phyloP scores from a whole-genome alignment of 1,140 invertebrate genomes.

The Catajapyx aquilonaris region DNA sequence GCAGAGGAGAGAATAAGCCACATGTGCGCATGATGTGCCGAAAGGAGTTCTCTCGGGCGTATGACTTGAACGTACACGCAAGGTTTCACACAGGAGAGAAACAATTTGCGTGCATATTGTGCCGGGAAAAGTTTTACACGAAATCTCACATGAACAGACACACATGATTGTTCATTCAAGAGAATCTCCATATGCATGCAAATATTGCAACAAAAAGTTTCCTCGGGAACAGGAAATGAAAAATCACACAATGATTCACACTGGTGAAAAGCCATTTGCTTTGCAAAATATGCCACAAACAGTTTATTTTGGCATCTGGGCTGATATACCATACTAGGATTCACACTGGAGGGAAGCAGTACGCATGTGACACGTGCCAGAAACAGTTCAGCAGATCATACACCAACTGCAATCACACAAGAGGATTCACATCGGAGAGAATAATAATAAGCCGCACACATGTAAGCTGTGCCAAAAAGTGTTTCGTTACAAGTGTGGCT shows the following conservation, averaged over 20 bases:
- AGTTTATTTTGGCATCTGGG: not conserved
- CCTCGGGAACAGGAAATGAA: not conserved
- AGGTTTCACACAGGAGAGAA: not conserved
- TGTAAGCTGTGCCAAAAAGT: too few relatives aligned
- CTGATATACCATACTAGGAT: not conserved
- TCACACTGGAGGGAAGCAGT: not conserved
- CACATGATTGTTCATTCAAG: not conserved
- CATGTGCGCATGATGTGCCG: too few relatives aligned
- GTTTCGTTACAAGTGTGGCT: too few relatives aligned
- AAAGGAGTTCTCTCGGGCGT: too few relatives aligned
- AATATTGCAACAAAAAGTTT: not conserved
- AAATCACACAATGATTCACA: slow-evolving; percentile 3
- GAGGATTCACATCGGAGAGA: too few relatives aligned
- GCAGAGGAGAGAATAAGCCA: too few relatives aligned
- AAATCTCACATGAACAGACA: not conserved
- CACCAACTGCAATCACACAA: too few relatives aligned
- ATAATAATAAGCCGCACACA: too few relatives aligned
- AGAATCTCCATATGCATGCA: not conserved
- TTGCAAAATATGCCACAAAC: slow-evolving; percentile 1
- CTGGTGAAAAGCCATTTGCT: slow-evolving; percentile 4
- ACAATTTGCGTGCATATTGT: not conserved
- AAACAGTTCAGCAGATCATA: slow-evolving; percentile 4
- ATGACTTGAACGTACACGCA: not conserved
- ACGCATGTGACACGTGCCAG: slow-evolving; percentile 1
- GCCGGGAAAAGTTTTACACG: not conserved